Evolutionary conservation across 2,797 vertebrate species (phyloP), one percentile per base, ranked within the genome.

Genomic region (Silurus lanzhouensis): DNA sequence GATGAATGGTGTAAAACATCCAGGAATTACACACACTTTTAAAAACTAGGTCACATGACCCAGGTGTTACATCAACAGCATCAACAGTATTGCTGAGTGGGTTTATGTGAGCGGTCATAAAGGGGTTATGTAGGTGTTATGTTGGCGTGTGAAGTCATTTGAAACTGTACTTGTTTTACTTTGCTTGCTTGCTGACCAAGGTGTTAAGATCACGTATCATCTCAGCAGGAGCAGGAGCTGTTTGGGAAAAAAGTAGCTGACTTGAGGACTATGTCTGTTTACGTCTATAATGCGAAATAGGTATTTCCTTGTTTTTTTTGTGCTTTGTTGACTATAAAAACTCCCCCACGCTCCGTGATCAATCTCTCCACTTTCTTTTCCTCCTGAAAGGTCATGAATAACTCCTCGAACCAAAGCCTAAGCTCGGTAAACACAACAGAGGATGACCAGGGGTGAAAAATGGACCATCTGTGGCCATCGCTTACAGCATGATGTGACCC

Each of bases 381-480:
- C 83, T 88, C 83, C 84, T 20, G 82, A 88, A 84, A 88, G 85
- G 83, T 87, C 89, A 89, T 58, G 85, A 88, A 85, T 82, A 81
- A 88, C 88, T 88, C 71, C 68, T 80, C 60, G 83, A 82, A 84
- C 79, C 70, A 82, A 60, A 82, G 57, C 68, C 83, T 84, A 87
- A 89, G 84, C 88, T 77, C 22, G 86, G 86, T 25, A 22, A 86
- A 88, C 63, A 67, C 15, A 66, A 52, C 86, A 52, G 84, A 89
- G 83, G 83, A 86, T 84, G 85, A 90, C 89, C 88, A 87, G 87
- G 84, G 88, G 92, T 93, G 92, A 93, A 91, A 93, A 90, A 93
- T 93, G 87, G 92, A 86, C 93, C 90, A 93, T 92, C 91, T 94
- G 94, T 92, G 92, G 90, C 87, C 85, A 83, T 90, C 87, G 90